Evolutionary conservation across 2,797 vertebrate genomes (phyloP).

Genomic region (Atherinosoma microstoma): DNA sequence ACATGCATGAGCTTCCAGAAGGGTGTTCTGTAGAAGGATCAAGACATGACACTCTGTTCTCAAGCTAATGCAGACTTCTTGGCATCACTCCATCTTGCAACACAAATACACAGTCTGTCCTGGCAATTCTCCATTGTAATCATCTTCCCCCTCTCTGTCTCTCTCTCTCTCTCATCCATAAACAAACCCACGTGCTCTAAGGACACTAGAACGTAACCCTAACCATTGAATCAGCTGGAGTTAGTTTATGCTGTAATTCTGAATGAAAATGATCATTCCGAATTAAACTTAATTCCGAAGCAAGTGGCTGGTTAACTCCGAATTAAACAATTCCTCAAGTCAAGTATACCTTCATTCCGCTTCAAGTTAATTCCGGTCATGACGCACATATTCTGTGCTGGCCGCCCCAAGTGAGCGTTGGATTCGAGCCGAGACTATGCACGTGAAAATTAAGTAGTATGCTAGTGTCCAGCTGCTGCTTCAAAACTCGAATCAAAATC

Average conservation of each 20-base stretch:
- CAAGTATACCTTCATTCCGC: too few relatives aligned
- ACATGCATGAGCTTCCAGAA: slow-evolving; percentile 34
- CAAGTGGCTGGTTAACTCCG: too few relatives aligned
- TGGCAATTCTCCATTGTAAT: slow-evolving; percentile 42
- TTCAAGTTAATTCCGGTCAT: too few relatives aligned
- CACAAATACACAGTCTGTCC: slow-evolving; percentile 14
- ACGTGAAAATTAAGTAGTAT: too few relatives aligned
- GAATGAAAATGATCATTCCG: too few relatives aligned
- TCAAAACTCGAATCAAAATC: too few relatives aligned
- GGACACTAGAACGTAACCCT: slow-evolving; percentile 5
- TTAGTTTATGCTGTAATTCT: slow-evolving; percentile 14
- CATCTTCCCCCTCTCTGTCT: slow-evolving; percentile 23
- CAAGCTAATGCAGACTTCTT: slow-evolving; percentile 45
- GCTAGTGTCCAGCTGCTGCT: too few relatives aligned
- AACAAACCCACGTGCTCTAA: slow-evolving; percentile 42
- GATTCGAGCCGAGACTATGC: too few relatives aligned
- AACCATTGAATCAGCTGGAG: not conserved
- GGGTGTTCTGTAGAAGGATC: slow-evolving; percentile 24
- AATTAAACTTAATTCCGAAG: too few relatives aligned
- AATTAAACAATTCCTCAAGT: too few relatives aligned
- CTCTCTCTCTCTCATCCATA: slow-evolving; percentile 41
- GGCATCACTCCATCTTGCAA: slow-evolving; percentile 49
- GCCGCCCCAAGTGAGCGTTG: too few relatives aligned
- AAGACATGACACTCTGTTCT: slow-evolving; percentile 41
- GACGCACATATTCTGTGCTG: too few relatives aligned